Evolutionary conservation across 2,888 invertebrate species (phyloP).

Genomic region (Microctonus hyperodae): DNA sequence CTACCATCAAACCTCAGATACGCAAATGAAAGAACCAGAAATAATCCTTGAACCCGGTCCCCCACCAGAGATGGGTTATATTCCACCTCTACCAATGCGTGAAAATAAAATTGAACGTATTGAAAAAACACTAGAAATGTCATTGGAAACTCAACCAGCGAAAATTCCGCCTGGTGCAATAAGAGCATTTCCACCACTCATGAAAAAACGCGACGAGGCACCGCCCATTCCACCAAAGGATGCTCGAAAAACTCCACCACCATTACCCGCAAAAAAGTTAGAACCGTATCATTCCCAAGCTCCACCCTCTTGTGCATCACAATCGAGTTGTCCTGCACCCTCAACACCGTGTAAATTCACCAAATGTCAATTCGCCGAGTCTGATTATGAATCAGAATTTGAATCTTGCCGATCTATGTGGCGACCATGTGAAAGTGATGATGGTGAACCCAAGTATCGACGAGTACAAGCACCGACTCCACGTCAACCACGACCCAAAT

Average conservation of each 20-base stretch:
- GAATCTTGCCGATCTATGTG: slow-evolving; percentile 66
- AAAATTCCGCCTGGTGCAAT: slow-evolving; percentile 67
- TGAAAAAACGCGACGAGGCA: slow-evolving; percentile 52
- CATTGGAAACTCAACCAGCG: slow-evolving; percentile 65
- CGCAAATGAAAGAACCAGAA: slow-evolving; percentile 34
- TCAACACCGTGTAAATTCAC: slow-evolving; percentile 69
- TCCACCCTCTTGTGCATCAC: slow-evolving; percentile 62
- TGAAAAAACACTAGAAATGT: slow-evolving; percentile 65
- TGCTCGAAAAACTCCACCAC: slow-evolving; percentile 57
- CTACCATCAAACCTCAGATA: slow-evolving; percentile 41
- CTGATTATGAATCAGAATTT: slow-evolving; percentile 75
- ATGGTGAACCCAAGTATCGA: slow-evolving; percentile 69
- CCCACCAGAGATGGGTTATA: slow-evolving; percentile 73
- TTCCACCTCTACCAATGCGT: slow-evolving; percentile 65
- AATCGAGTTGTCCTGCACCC: slow-evolving; percentile 64
- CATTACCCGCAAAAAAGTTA: slow-evolving; percentile 59
- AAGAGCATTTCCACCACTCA: slow-evolving; percentile 65
- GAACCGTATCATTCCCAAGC: slow-evolving; percentile 64
- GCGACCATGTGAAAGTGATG: slow-evolving; percentile 72
- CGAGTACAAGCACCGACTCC: slow-evolving; percentile 66
- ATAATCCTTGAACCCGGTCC: slow-evolving; percentile 70
- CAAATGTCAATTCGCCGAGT: slow-evolving; percentile 68
- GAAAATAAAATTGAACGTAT: slow-evolving; percentile 67
- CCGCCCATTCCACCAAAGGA: slow-evolving; percentile 63
- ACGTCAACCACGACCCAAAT: slow-evolving; percentile 64